Percentiles rank a stretch among this genome's conserved stretches.
Conservation (phyloP, 1,140 invertebrate genomes). For the Drosophila seguyi region DNA sequence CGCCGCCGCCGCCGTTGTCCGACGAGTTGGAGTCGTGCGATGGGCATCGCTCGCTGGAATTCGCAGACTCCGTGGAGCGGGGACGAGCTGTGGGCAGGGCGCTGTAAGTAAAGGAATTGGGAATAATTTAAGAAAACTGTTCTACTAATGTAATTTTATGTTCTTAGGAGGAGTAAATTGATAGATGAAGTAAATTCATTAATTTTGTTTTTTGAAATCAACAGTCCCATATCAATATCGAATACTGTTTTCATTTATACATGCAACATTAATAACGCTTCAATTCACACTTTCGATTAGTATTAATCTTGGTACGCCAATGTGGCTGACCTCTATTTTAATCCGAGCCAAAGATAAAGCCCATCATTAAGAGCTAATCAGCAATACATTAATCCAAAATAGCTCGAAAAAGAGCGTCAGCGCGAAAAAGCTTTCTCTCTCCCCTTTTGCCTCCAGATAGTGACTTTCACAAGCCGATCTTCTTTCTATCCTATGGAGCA, state of each 20-base stretch:
- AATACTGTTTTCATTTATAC: background rate
- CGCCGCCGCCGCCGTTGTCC: conserved; percentile 85
- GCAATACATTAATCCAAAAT: conserved; percentile 25
- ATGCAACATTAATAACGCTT: background rate
- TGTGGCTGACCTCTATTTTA: conserved; percentile 1
- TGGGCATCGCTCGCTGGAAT: conserved; percentile 89
- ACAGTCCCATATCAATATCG: background rate
- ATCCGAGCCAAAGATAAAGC: background rate
- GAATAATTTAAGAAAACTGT: background rate
- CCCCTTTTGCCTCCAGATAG: background rate
- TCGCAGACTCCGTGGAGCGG: conserved; percentile 90
- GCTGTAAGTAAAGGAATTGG: conserved; percentile 86
- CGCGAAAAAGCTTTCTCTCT: conserved; percentile 27
- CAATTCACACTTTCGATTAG: background rate
- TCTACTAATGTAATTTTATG: too few species aligned
- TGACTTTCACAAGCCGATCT: conserved; percentile 33
- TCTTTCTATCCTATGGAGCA: background rate
- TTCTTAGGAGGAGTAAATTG: too few species aligned
- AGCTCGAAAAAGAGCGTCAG: background rate
- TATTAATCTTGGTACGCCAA: too few species aligned
- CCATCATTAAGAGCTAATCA: conserved; percentile 23
- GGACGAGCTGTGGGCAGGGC: conserved; percentile 91
- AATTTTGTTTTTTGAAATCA: too few species aligned
- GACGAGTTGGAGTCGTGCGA: conserved; percentile 90
- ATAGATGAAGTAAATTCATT: too few species aligned